A percentile compares a stretch with the other conserved stretches of the same genome.
Evolutionary conservation across 2,888 invertebrate species (phyloP).

Genomic region (Plagiodera versicolora): DNA sequence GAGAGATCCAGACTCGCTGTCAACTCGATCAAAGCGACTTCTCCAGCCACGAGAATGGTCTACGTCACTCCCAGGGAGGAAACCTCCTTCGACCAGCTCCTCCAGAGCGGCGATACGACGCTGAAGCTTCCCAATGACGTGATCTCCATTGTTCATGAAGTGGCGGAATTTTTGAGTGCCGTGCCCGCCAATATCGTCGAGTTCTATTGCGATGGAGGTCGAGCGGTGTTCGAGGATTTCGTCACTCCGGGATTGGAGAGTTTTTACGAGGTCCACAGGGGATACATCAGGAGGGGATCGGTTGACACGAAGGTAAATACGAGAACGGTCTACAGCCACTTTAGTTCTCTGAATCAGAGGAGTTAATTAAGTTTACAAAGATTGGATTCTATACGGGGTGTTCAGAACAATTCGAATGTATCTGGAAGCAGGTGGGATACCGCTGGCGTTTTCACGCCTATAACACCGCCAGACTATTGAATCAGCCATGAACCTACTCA

Average conservation of each 20-base stretch:
- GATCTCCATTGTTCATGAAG: conserved; percentile 38
- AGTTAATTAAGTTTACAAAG: no score
- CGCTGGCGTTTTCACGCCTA: no score
- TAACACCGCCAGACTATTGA: no score
- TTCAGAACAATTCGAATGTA: no score
- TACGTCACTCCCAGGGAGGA: conserved; percentile 56
- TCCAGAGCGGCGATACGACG: conserved; percentile 55
- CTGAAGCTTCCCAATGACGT: conserved; percentile 44
- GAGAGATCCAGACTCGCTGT: conserved; percentile 54
- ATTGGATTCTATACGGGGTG: no score
- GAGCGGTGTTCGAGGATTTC: conserved; percentile 62
- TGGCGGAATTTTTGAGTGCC: conserved; percentile 42
- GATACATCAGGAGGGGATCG: conserved; percentile 39
- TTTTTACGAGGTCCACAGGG: conserved; percentile 54
- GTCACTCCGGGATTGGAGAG: conserved; percentile 55
- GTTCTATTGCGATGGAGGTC: conserved; percentile 45
- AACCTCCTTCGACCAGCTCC: conserved; percentile 15
- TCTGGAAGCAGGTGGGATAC: no score
- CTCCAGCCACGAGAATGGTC: conserved; percentile 61
- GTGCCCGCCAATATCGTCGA: conserved; percentile 48
- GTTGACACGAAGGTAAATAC: conserved; percentile 42
- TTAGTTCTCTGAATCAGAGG: no score
- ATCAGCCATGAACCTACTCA: no score
- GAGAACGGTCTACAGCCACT: no score
- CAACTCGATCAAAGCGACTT: conserved; percentile 54